Conservation (phyloP, 1,140 invertebrate species). For the Linepithema humile region DNA sequence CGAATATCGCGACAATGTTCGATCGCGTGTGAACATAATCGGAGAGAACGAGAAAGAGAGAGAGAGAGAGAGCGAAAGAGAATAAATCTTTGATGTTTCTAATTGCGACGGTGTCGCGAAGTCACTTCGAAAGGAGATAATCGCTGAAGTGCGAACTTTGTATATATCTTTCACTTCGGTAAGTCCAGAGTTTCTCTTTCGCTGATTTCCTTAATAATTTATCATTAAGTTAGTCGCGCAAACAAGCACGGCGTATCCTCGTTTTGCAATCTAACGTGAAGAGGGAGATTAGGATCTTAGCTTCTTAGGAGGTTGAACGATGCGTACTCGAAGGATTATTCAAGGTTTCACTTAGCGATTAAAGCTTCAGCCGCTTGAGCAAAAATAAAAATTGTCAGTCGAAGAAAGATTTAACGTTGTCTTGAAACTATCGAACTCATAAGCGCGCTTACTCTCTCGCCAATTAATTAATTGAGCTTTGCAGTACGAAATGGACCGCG, state of each 20-base stretch:
- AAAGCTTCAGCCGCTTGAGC: neutral
- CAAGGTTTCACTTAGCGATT: neutral
- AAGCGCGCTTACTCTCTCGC: constrained; percentile 57
- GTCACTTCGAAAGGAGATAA: constrained; percentile 28
- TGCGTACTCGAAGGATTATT: neutral
- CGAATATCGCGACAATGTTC: neutral
- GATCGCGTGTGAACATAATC: neutral
- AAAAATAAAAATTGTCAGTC: neutral
- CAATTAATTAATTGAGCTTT: constrained; percentile 81
- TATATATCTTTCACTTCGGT: constrained; percentile 29
- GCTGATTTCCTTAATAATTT: constrained; percentile 47
- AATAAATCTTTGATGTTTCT: neutral
- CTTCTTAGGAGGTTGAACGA: neutral
- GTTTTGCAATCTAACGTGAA: constrained; percentile 9
- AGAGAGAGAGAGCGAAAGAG: neutral
- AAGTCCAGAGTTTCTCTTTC: constrained; percentile 38
- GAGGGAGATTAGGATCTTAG: constrained; percentile 32
- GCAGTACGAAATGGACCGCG: constrained; percentile 77
- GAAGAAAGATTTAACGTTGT: constrained; percentile 56
- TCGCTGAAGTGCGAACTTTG: constrained; percentile 25
- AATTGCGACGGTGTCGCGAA: constrained; percentile 6
- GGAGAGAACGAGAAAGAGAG: neutral
- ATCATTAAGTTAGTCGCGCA: constrained; percentile 44
- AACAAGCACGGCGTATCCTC: constrained; percentile 25
- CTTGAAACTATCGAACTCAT: constrained; percentile 59